These are phyloP conservation scores for Toxotes jaculatrix DNA, from an alignment of 2,113 vertebrate species.

Conservation along the genomic window DNA sequence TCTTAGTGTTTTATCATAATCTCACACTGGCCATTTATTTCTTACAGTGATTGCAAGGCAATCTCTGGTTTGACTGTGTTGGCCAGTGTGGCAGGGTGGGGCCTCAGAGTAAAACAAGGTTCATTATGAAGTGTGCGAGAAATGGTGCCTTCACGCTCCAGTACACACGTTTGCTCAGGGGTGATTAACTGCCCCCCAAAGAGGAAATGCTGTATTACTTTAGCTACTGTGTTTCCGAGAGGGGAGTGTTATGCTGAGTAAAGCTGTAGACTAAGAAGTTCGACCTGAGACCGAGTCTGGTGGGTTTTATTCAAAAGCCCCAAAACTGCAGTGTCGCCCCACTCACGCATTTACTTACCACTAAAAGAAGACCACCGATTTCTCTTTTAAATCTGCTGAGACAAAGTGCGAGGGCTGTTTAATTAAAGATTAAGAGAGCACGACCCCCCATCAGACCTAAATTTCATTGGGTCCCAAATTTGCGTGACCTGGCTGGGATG, in stretches of 20 bases:
- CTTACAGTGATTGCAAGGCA: constrained; percentile 25
- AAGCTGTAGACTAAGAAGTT: constrained; percentile 34
- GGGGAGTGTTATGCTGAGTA: constrained; percentile 14
- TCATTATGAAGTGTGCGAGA: constrained; percentile 77
- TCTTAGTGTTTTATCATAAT: constrained; percentile 24
- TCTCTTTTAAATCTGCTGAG: constrained; percentile 28
- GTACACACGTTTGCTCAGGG: constrained; percentile 72
- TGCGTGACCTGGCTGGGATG: constrained; percentile 79
- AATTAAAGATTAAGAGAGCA: constrained; percentile 78
- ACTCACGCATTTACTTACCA: neutral
- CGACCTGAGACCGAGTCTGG: constrained; percentile 28
- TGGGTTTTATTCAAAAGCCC: constrained; percentile 32
- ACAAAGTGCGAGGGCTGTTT: constrained; percentile 64
- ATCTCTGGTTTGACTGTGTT: constrained; percentile 8
- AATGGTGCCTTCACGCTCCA: constrained; percentile 76
- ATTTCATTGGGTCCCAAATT: constrained; percentile 77
- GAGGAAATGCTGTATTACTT: constrained; percentile 76
- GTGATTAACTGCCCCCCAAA: constrained; percentile 78
- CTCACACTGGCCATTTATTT: constrained; percentile 5
- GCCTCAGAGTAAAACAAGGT: constrained; percentile 65
- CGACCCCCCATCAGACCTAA: constrained; percentile 57
- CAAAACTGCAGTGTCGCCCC: constrained; percentile 8
- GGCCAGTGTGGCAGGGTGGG: constrained; percentile 19
- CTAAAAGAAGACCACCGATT: constrained; percentile 9
- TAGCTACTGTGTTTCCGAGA: constrained; percentile 69